Conservation (phyloP, 1,140 invertebrate genomes). For the Hyles vespertilio region DNA sequence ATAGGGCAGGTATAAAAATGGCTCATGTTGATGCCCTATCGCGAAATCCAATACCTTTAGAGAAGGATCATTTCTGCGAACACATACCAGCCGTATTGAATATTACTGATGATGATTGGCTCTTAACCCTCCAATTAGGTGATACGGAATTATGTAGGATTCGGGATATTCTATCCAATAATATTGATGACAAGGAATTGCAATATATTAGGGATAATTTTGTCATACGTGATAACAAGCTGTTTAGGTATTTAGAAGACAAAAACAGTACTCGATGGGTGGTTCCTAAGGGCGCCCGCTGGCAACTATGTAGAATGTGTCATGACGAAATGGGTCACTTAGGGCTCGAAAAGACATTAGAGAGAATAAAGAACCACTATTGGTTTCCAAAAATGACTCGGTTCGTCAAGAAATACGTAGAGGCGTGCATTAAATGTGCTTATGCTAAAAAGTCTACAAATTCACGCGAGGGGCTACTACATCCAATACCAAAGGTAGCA, state of each 20-base stretch:
- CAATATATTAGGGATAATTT: too few relatives aligned
- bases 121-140: too few relatives aligned
- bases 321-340: constrained; percentile 41
- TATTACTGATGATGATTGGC: too few relatives aligned
- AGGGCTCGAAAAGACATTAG: constrained; percentile 31
- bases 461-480: too few relatives aligned
- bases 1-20: constrained; percentile 38
- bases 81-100: too few relatives aligned
- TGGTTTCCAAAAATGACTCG: constrained; percentile 29
- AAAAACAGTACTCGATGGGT: constrained; percentile 10
- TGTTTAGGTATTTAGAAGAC: neutral
- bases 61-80: too few relatives aligned
- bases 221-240: too few relatives aligned
- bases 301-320: constrained; percentile 20
- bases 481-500: too few relatives aligned
- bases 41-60: constrained; percentile 16
- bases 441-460: neutral
- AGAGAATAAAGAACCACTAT: constrained; percentile 28
- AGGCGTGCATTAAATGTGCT: constrained; percentile 5
- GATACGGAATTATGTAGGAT: too few relatives aligned
- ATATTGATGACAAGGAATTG: too few relatives aligned
- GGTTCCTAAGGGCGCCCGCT: constrained; percentile 19
- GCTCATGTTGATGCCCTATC: constrained; percentile 48
- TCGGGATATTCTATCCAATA: too few relatives aligned
- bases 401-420: constrained; percentile 9